Evolutionary conservation across 2,888 invertebrate genomes (phyloP), one percentile per base, ranked within the genome.

Genomic region (Seira ritae): DNA sequence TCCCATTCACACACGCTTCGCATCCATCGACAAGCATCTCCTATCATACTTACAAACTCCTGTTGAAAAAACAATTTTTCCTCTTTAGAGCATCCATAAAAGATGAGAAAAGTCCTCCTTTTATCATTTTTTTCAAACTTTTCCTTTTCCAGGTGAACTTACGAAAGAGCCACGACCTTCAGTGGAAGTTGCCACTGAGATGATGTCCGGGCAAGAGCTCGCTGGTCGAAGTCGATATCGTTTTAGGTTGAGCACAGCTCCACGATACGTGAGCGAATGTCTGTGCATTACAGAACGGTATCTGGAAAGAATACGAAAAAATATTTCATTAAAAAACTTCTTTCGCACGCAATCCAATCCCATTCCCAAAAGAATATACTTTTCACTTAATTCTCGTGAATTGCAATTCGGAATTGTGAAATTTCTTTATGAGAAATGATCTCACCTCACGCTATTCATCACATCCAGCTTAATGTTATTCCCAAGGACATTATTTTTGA

Each of bases 151-250:
- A 23, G 23, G 15, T 50, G 22, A 60, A 66, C 82, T 84, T 86
- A 88, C 88, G 70, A 87, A 87, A 72, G 86, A 82, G 70, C 68
- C 80, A 73, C 80, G 79, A 66, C 69, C 80, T 50, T 88, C 87
- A 37, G 85, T 85, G 12, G 86, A 81, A n/a, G 88, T 89, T 8
- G 87, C 87, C 22, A 87, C 88, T 12, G 88, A 88, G 80, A 89
- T 88, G 8, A 97, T 96, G 91, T 97, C 96, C 0, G 97, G 97
- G 90, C 97, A 97, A 80, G 97, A 97, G 12, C 95, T 96, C 0
- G 97, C 96, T 1, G 89, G 88, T 85, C 96, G 92, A 71, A 96
- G 92, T 68, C 95, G 92, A 91, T 96, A 96, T 70, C 95, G 92
- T 89, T 94, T 95, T 89, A 96, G 95, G 90, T 96, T 96, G 80